Percentiles rank a stretch among this genome's conserved stretches.
Conservation (phyloP, 1,140 invertebrate genomes). For the Diprion similis region DNA sequence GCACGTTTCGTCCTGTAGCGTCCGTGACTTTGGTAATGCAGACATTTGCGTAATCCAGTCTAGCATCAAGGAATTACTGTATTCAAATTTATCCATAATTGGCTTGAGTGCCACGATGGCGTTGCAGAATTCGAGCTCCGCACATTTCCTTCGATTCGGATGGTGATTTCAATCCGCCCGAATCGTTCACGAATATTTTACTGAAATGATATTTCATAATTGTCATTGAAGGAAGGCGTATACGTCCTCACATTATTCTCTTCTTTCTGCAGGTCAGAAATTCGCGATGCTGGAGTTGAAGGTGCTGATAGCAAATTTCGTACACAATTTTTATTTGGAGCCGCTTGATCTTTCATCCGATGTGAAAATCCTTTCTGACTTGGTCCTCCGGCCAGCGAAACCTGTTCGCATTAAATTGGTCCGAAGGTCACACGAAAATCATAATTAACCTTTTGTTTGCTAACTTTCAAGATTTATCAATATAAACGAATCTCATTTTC, state of each 20-base stretch:
- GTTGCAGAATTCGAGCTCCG: too few relatives aligned
- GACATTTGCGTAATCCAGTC: too few relatives aligned
- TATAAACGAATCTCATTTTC: too few relatives aligned
- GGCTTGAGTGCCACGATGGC: too few relatives aligned
- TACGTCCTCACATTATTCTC: not conserved
- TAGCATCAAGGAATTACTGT: too few relatives aligned
- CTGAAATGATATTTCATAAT: too few relatives aligned
- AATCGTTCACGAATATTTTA: not conserved
- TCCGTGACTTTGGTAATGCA: too few relatives aligned
- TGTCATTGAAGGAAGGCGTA: too few relatives aligned
- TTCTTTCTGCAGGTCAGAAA: conserved; percentile 37
- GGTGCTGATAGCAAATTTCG: conserved; percentile 25
- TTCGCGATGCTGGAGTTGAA: conserved; percentile 40
- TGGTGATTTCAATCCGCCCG: not conserved
- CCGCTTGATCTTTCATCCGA: conserved; percentile 24
- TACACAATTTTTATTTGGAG: conserved; percentile 36
- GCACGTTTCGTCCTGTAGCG: too few relatives aligned
- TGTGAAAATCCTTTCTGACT: conserved; percentile 28
- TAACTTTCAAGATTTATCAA: too few relatives aligned
- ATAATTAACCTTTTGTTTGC: too few relatives aligned
- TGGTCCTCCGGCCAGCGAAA: conserved; percentile 29
- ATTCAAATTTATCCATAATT: too few relatives aligned
- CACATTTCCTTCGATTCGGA: not conserved
- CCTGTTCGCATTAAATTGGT: conserved; percentile 32
- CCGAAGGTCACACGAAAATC: not conserved